Evolutionary conservation across 2,797 vertebrate species (phyloP), one percentile per base, ranked within the genome.

Genomic region (Coccyzus lansbergi): DNA sequence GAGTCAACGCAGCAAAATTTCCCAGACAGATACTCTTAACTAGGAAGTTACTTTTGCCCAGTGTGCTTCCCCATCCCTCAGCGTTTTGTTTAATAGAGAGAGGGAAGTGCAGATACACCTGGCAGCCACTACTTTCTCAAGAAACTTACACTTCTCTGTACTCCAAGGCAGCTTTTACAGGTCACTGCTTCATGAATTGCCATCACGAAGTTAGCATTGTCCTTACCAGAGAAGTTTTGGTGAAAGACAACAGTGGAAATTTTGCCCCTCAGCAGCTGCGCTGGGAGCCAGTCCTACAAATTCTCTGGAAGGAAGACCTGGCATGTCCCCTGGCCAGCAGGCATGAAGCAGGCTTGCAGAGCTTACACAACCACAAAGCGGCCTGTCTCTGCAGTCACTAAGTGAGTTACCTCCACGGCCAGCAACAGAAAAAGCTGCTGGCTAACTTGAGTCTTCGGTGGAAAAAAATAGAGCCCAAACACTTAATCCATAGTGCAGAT

Each of bases 171-270:
- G 36, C 29, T 82, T 85, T 65, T 65, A 24, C 62, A 65, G 24
- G 38, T 76, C 26, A 4, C 15, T 9, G 12, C 55, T 58, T 48
- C 9, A 0, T 25, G n/a, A 48, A 15, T 53, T 0, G 0, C 33
- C n/a, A 36, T 10, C 7, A 11, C 0, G 0, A 60, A 49, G 28
- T 17, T 5, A 13, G 44, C 65, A 28, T 51, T 59, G 59, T 21
- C 38, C 38, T 59, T 78, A 28, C 22, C 55, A 20, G 76, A 17
- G 12, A 7, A 15, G n/a, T 48, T 40, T 15, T 38, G 42, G 18
- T 33, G 31, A 12, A 52, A 51, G 48, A 6, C 31, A 10, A 40
- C 49, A 21, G 18, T 3, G 9, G 52, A 52, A 36, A 29, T 63
- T 26, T 28, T 26, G 48, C 68, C 36, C 44, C 67, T 63, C 36